These are phyloP conservation scores for Dorcus parallelipipedus DNA, from an alignment of 2,888 invertebrate species.

Conservation along the genomic window DNA sequence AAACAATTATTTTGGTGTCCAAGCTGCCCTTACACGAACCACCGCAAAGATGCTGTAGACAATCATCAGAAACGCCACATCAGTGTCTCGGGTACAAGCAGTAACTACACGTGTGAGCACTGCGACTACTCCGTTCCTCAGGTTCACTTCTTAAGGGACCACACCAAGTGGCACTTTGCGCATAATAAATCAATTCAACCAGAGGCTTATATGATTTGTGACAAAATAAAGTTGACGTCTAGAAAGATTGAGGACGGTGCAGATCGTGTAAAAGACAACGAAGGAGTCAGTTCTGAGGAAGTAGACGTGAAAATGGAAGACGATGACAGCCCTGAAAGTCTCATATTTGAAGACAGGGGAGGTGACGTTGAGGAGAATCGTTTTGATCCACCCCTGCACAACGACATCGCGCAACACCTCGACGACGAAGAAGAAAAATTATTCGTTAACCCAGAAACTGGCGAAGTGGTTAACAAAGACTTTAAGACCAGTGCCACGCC, in stretches of 20 bases:
- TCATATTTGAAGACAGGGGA: constrained; percentile 38
- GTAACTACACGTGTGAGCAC: constrained; percentile 69
- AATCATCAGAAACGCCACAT: constrained; percentile 74
- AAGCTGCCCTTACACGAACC: constrained; percentile 77
- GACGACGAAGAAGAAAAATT: constrained; percentile 47
- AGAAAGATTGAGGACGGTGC: constrained; percentile 47
- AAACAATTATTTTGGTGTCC: constrained; percentile 67
- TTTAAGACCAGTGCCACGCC: constrained; percentile 30
- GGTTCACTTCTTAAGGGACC: constrained; percentile 72
- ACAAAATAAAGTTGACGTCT: constrained; percentile 57
- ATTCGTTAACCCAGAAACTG: constrained; percentile 46
- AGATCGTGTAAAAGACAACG: constrained; percentile 5
- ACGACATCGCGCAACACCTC: constrained; percentile 33
- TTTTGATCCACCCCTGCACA: constrained; percentile 33
- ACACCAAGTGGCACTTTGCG: constrained; percentile 73
- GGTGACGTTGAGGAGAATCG: constrained; percentile 27
- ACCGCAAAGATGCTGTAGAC: constrained; percentile 67
- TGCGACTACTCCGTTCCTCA: constrained; percentile 80
- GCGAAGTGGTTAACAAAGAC: constrained; percentile 40
- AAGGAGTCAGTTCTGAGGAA: too few species aligned
- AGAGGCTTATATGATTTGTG: constrained; percentile 61
- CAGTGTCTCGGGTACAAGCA: constrained; percentile 56
- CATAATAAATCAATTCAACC: constrained; percentile 54
- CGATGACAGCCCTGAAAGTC: constrained; percentile 21
- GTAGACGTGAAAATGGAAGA: constrained; percentile 24